Percentiles rank a stretch among this genome's conserved stretches.
Evolutionary conservation across 2,888 invertebrate genomes (phyloP).

Genomic region (Merodon equestris): DNA sequence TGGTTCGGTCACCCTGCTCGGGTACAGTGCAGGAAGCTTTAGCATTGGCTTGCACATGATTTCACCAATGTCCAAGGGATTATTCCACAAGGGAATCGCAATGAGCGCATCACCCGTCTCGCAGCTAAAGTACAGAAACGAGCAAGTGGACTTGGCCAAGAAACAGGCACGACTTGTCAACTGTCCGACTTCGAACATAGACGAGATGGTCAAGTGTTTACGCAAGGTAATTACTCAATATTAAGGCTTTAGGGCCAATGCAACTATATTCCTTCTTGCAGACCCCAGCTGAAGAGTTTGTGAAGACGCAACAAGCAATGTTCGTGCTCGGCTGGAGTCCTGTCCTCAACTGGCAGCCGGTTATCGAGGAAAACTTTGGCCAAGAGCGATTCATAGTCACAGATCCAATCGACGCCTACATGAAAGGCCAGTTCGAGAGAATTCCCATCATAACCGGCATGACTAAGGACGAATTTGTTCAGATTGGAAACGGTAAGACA

Average conservation of each 20-base stretch:
- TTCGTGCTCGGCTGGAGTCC: conserved; percentile 75
- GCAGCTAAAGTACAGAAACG: conserved; percentile 79
- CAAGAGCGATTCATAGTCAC: conserved; percentile 83
- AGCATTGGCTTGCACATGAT: conserved; percentile 81
- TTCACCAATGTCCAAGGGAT: conserved; percentile 84
- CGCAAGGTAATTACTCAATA: conserved; percentile 70
- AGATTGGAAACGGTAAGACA: conserved; percentile 79
- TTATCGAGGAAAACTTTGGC: conserved; percentile 83
- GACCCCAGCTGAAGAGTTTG: conserved; percentile 74
- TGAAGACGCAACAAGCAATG: conserved; percentile 72
- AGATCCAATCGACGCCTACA: conserved; percentile 81
- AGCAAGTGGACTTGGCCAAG: conserved; percentile 81
- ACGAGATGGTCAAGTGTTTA: conserved; percentile 82
- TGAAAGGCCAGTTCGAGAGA: conserved; percentile 80
- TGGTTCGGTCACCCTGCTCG: conserved; percentile 82
- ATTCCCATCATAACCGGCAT: conserved; percentile 84
- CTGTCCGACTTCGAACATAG: conserved; percentile 79
- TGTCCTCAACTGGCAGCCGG: conserved; percentile 81
- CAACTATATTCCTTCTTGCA: conserved; percentile 12
- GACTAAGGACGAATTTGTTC: conserved; percentile 84
- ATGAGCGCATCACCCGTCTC: conserved; percentile 83
- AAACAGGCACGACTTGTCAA: conserved; percentile 82
- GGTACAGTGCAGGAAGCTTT: conserved; percentile 81
- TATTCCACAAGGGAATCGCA: conserved; percentile 85
- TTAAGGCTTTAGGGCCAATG: too few species aligned